These are phyloP conservation scores for Plebejus anna DNA, from an alignment of 2,888 invertebrate species.

Conservation along the genomic window DNA sequence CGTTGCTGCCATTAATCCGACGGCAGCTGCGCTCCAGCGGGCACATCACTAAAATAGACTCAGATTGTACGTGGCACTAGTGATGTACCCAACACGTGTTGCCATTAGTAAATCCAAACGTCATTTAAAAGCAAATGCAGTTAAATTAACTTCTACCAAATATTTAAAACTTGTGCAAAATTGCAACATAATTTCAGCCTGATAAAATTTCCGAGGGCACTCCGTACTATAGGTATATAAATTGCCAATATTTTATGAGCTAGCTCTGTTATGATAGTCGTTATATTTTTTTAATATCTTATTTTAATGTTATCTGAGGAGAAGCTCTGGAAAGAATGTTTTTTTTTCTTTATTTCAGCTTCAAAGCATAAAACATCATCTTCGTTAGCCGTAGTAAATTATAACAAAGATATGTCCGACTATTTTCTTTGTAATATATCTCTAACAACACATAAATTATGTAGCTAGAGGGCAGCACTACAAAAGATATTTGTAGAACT, in stretches of 20 bases:
- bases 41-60: constrained; percentile 17
- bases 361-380: not conserved
- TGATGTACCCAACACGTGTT: not conserved
- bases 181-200: too few relatives aligned
- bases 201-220: too few relatives aligned
- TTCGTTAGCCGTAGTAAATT: constrained; percentile 5
- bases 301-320: not conserved
- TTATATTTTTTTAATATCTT: not conserved
- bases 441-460: constrained; percentile 5
- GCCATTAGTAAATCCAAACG: not conserved
- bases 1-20: constrained; percentile 17
- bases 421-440: constrained; percentile 6
- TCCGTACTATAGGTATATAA: too few relatives aligned
- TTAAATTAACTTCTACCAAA: not conserved
- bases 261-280: not conserved
- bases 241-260: not conserved
- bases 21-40: constrained; percentile 10
- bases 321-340: not conserved
- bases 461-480: not conserved
- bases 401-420: constrained; percentile 5
- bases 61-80: constrained; percentile 1
- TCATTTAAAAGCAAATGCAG: not conserved
- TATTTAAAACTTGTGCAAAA: too few relatives aligned
- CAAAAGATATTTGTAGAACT: not conserved
- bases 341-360: constrained; percentile 10